Base-by-base conservation (phyloP, 2,113 vertebrate genomes). In the Centropus unirufus region DNA sequence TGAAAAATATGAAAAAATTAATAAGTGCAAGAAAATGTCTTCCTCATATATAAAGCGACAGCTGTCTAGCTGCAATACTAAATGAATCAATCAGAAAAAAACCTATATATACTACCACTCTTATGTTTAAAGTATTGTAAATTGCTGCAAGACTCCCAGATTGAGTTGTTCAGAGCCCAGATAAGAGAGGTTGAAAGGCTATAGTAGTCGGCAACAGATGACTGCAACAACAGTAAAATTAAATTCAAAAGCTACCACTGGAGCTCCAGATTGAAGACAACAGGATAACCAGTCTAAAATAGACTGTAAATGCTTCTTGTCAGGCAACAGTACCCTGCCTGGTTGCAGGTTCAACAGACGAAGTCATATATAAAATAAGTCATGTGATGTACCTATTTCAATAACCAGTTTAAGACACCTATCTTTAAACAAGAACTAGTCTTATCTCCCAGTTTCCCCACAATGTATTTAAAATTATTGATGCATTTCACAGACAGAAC, bases 401-500 rank as follows among this genome's bases (percentile, higher is more conserved):
- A 77, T 52, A 76, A 90, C 66, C 17, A 5, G 22, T 58, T 87
- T 87, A 26, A 87, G 54, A 85, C 9, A 77, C 7, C 8, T 15
- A 47, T 66, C 51, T 81, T 94, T 92, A 83, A 93, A 89, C 14
- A 94, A 90, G 64, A 83, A 83, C 67, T 74, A 85, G 47, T 46
- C 32, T 90, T 66, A 44, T 79, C n/a, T 44, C 64, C 46, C 61
- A 64, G 9, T 76, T 82, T 94, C 52, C 77, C 64, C 2, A 26
- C 66, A 58, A 46, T 16, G 77, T 82, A 82, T 89, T 92, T 36
- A 81, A 92, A 84, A 92, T 82, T 91, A 96, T 77, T 92, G 87
- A 97, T 94, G 72, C 30, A 78, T 93, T 93, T 86, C 91, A 95
- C 47, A 73, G 66, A 88, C 34, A 49, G 79, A 83, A 89, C 51